A percentile compares a stretch with the other conserved stretches of the same genome.
phyloP scores from a whole-genome alignment of 1,140 invertebrate genomes.

The Drosophila funebris region DNA sequence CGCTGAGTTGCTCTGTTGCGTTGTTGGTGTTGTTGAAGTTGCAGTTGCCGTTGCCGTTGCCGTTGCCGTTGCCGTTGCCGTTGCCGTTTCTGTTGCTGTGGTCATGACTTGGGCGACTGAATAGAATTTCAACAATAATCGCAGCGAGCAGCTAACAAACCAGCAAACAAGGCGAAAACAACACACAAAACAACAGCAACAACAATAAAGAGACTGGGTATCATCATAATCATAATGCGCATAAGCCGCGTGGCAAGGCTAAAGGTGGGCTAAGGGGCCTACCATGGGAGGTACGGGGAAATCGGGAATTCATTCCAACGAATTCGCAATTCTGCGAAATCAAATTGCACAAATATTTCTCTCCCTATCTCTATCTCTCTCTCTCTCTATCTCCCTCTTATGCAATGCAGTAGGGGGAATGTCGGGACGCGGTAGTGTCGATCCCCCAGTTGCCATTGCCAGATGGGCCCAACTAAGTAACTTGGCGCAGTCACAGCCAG shows the following conservation, averaged over 20 bases:
- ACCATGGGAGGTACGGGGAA: not conserved
- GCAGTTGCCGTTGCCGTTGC: not conserved
- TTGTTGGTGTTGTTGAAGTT: not conserved
- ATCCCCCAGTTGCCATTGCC: constrained; percentile 65
- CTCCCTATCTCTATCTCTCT: no score
- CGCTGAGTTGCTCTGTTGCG: not conserved
- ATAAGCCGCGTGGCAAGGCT: constrained; percentile 58
- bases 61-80: not conserved
- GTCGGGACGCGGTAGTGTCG: constrained; percentile 11
- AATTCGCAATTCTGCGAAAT: constrained; percentile 83
- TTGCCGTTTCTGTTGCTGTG: constrained; percentile 17
- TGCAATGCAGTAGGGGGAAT: constrained; percentile 62
- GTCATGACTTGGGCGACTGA: constrained; percentile 75
- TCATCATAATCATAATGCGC: constrained; percentile 82
- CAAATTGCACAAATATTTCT: constrained; percentile 83
- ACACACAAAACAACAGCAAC: constrained; percentile 52
- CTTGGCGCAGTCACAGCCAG: constrained; percentile 38
- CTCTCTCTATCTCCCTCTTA: constrained; percentile 24
- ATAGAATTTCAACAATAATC: constrained; percentile 80
- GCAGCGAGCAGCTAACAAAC: constrained; percentile 75
- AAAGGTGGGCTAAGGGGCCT: constrained; percentile 9
- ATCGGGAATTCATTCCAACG: constrained; percentile 77
- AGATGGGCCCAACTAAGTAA: constrained; percentile 69
- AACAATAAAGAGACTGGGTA: constrained; percentile 36
- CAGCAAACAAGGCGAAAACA: constrained; percentile 81